These are phyloP conservation scores for Montipora capitata DNA, from an alignment of 92 coral and sea anemone species.

Conservation along the genomic window DNA sequence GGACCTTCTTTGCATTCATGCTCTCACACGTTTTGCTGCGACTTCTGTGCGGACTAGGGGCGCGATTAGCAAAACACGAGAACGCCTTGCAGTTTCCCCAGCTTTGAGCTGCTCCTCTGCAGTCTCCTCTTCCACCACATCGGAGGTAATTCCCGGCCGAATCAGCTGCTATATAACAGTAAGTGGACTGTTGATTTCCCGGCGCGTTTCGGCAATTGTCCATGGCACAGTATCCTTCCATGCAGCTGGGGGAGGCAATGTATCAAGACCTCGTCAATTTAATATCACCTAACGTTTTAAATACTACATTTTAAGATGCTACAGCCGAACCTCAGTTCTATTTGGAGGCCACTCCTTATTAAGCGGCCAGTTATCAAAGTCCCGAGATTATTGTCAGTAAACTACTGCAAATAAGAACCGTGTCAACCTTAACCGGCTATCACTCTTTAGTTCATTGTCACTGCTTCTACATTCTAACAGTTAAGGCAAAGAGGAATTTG, in stretches of 20 bases:
- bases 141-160: not conserved
- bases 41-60: conserved; percentile 48
- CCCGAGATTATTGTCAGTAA: too few relatives aligned
- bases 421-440: not conserved
- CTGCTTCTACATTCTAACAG: not conserved
- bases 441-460: not conserved
- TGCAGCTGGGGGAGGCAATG: not conserved
- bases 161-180: conserved; percentile 55
- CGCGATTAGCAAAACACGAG: conserved; percentile 44
- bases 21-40: conserved; percentile 46
- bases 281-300: not conserved
- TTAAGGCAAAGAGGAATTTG: not conserved
- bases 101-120: conserved; percentile 39
- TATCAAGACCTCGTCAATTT: not conserved
- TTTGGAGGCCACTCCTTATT: not conserved
- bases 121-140: conserved; percentile 45
- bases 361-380: too few relatives aligned
- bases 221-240: conserved; percentile 59
- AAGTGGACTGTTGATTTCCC: conserved; percentile 23
- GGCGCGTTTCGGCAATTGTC: conserved; percentile 22
- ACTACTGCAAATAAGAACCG: too few relatives aligned
- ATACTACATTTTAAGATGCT: not conserved
- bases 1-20: conserved; percentile 35
- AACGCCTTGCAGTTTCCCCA: conserved; percentile 62
- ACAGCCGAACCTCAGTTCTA: too few relatives aligned